Evolutionary conservation across 2,888 invertebrate genomes (phyloP).

Genomic region (Pachycephus smyrnensis): DNA sequence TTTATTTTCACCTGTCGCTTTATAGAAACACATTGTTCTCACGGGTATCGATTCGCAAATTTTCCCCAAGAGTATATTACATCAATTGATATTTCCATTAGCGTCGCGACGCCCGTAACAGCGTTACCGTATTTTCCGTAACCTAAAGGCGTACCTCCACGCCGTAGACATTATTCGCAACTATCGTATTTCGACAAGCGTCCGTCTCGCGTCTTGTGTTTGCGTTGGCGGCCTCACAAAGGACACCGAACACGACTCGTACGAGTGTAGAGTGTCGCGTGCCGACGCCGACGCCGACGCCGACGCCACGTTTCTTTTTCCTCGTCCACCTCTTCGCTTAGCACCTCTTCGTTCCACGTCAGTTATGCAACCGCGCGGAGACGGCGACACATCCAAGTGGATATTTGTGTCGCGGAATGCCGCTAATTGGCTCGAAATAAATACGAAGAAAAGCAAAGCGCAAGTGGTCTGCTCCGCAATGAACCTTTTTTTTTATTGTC

Average conservation of each 20-base stretch:
- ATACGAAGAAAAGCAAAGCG: slow-evolving; percentile 30
- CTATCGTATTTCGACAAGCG: slow-evolving; percentile 10
- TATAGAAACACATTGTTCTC: background rate
- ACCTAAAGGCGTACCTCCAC: background rate
- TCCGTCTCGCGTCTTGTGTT: slow-evolving; percentile 29
- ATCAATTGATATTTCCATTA: background rate
- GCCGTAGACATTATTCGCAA: background rate
- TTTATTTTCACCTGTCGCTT: background rate
- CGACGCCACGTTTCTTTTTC: slow-evolving; percentile 11
- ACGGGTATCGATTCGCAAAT: background rate
- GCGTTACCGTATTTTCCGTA: background rate
- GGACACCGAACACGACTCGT: slow-evolving; percentile 17
- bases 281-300: slow-evolving; percentile 25
- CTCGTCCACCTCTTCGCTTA: slow-evolving; percentile 15
- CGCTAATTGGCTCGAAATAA: slow-evolving; percentile 63
- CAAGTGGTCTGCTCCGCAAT: background rate
- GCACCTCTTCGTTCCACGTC: slow-evolving; percentile 15
- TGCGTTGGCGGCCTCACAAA: slow-evolving; percentile 22
- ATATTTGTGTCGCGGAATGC: slow-evolving; percentile 56
- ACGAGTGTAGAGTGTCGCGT: slow-evolving; percentile 38
- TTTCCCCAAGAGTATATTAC: background rate
- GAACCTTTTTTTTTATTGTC: background rate
- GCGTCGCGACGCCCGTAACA: background rate
- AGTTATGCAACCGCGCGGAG: slow-evolving; percentile 51
- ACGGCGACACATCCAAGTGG: slow-evolving; percentile 37